These are phyloP conservation scores for Sitta europaea DNA, from an alignment of 2,113 vertebrate species.

Conservation along the genomic window DNA sequence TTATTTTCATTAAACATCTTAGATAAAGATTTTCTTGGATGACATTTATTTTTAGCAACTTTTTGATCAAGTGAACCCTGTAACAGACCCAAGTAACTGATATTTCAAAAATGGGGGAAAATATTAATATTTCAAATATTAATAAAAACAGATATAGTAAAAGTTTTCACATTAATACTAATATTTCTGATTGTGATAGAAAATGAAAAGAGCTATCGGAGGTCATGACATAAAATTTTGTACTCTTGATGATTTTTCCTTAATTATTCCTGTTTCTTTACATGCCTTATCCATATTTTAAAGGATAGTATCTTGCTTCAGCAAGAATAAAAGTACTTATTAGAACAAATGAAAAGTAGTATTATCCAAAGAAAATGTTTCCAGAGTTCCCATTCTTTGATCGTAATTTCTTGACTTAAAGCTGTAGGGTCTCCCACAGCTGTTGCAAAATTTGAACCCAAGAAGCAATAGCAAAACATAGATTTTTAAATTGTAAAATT, in stretches of 20 bases:
- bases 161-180: neutral
- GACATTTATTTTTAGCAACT: neutral
- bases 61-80: neutral
- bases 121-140: neutral
- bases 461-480: neutral
- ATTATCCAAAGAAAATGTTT: neutral
- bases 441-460: neutral
- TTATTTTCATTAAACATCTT: neutral
- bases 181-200: neutral
- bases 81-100: neutral
- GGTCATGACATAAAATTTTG: neutral
- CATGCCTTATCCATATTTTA: neutral
- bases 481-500: neutral
- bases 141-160: neutral
- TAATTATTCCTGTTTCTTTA: slow-evolving; percentile 5
- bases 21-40: neutral
- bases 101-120: neutral
- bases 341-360: slow-evolving; percentile 30
- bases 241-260: neutral
- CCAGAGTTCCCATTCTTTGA: neutral
- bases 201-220: neutral
- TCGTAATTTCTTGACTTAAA: neutral
- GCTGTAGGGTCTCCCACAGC: neutral
- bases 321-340: slow-evolving; percentile 16
- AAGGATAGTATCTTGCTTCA: neutral